phyloP scores from a whole-genome alignment of 2,888 invertebrate genomes.

The Melieria picta region DNA sequence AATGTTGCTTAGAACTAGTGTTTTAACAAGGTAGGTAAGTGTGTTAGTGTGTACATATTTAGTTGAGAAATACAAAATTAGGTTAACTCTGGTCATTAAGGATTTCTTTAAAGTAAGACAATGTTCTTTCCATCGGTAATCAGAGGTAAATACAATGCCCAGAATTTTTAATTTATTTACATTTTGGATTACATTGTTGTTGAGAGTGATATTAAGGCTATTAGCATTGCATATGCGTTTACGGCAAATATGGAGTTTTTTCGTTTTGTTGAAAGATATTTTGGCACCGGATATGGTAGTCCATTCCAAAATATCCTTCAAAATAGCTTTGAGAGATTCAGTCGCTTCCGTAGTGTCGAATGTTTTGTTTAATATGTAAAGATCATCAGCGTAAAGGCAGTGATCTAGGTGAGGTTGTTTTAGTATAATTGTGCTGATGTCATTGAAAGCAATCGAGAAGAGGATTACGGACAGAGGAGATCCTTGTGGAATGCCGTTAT shows the following conservation, averaged over 20 bases:
- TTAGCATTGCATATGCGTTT: conserved; percentile 16
- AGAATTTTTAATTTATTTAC: too few relatives aligned
- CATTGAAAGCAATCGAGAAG: conserved; percentile 35
- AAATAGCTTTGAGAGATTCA: conserved; percentile 19
- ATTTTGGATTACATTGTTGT: not conserved
- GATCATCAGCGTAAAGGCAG: conserved; percentile 36
- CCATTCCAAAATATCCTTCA: conserved; percentile 26
- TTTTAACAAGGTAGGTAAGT: too few relatives aligned
- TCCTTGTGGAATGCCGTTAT: conserved; percentile 12
- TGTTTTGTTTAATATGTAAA: conserved; percentile 32
- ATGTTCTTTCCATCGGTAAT: too few relatives aligned
- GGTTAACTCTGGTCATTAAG: too few relatives aligned
- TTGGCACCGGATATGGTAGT: conserved; percentile 25
- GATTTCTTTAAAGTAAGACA: too few relatives aligned
- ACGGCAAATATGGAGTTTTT: conserved; percentile 36
- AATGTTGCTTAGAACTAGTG: too few relatives aligned
- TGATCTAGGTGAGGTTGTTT: conserved; percentile 18
- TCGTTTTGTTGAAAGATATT: conserved; percentile 36
- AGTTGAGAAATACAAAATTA: too few relatives aligned
- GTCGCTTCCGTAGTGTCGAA: conserved; percentile 9
- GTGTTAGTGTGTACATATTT: too few relatives aligned
- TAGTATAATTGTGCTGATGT: conserved; percentile 29
- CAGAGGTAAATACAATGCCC: too few relatives aligned
- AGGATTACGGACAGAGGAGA: conserved; percentile 36
- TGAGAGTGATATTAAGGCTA: not conserved